phyloP scores from a whole-genome alignment of 2,888 invertebrate species.

The Machimus atricapillus region DNA sequence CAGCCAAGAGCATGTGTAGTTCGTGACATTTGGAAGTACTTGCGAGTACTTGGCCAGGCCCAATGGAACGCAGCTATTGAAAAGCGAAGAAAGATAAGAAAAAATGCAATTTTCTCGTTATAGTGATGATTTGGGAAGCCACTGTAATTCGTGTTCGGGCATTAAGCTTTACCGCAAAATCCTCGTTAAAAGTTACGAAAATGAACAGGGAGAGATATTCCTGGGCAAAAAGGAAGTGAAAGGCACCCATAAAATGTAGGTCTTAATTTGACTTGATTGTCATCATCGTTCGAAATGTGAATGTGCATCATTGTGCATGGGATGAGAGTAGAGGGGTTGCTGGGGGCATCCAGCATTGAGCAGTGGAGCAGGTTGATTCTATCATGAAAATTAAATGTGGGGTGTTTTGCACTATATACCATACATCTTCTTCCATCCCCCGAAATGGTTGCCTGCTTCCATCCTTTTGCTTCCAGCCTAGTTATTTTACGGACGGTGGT shows the following conservation, averaged over 20 bases:
- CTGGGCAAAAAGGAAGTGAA: background rate
- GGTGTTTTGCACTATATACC: background rate
- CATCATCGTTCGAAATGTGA: background rate
- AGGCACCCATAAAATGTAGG: constrained; percentile 1
- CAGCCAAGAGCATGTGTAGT: no score
- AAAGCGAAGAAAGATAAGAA: background rate
- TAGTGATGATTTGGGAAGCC: background rate
- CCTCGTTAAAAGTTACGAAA: background rate
- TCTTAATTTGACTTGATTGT: constrained; percentile 18
- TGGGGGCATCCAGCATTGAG: background rate
- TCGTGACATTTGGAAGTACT: no score
- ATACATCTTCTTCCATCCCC: background rate
- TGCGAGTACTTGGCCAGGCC: no score
- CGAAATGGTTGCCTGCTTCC: background rate
- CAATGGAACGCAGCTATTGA: no score
- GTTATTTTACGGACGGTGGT: background rate
- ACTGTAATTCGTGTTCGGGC: background rate
- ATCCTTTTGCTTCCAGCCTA: background rate
- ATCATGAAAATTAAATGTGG: constrained; percentile 2
- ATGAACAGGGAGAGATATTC: background rate
- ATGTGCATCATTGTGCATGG: background rate
- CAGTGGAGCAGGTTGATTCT: background rate
- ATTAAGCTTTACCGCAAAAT: background rate
- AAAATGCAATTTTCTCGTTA: background rate
- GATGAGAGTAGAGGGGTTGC: background rate